Conservation (phyloP, 2,113 vertebrate species). For the Datnioides undecimradiatus region DNA sequence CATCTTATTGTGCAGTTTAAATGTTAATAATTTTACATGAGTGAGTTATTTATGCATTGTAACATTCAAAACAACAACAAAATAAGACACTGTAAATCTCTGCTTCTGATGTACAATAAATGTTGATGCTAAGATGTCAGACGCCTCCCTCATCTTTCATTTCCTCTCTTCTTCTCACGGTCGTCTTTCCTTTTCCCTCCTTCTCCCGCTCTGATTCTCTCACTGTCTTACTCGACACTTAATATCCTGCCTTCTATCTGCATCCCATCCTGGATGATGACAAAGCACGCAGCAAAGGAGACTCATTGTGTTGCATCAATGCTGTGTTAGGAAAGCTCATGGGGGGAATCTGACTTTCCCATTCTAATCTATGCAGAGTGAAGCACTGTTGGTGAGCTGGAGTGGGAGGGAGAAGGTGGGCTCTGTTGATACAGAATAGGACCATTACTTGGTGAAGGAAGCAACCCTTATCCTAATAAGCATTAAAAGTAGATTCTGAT, state of each 20-base stretch:
- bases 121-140: constrained; percentile 6
- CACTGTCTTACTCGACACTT: constrained; percentile 20
- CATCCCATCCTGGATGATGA: constrained; percentile 18
- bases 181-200: not conserved
- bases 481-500: constrained; percentile 59
- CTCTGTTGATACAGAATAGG: constrained; percentile 17
- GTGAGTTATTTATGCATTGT: not conserved
- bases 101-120: constrained; percentile 5
- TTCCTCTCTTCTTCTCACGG: constrained; percentile 17
- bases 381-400: constrained; percentile 28
- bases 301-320: constrained; percentile 39
- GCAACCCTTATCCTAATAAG: constrained; percentile 46
- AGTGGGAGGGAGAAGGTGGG: constrained; percentile 22
- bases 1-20: not conserved
- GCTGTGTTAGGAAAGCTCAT: constrained; percentile 30
- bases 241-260: constrained; percentile 49
- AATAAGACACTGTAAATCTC: not conserved
- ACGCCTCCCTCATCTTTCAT: constrained; percentile 6
- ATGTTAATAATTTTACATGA: not conserved
- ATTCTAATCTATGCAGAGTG: constrained; percentile 45
- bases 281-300: constrained; percentile 30
- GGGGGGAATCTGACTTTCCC: constrained; percentile 48
- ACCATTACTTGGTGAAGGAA: constrained; percentile 41
- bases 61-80: no score
- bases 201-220: not conserved